These are phyloP conservation scores for Agrochola circellaris DNA, from an alignment of 2,888 invertebrate species.

Conservation along the genomic window DNA sequence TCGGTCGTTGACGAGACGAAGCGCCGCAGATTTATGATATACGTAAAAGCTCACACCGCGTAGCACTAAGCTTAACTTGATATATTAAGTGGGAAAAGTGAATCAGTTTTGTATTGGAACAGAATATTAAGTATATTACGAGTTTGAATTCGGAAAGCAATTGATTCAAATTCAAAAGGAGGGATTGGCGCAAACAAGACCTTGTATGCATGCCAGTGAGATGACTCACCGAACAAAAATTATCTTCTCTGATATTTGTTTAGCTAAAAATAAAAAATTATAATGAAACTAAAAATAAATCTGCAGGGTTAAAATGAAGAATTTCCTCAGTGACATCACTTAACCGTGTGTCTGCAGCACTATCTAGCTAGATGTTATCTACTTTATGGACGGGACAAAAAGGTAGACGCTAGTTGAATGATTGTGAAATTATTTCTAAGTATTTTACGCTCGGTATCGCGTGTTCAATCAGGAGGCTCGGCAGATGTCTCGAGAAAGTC, in stretches of 20 bases:
- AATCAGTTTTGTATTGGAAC: conserved; percentile 21
- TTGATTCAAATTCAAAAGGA: conserved; percentile 36
- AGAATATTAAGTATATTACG: conserved; percentile 23
- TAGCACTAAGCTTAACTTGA: neutral
- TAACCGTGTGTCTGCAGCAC: conserved; percentile 51
- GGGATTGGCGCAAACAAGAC: conserved; percentile 31
- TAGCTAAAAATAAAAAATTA: conserved; percentile 3
- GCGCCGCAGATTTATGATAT: conserved; percentile 31
- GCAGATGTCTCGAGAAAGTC: conserved; percentile 82
- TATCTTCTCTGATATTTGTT: neutral
- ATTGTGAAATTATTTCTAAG: conserved; percentile 71
- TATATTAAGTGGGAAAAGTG: neutral
- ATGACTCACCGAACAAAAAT: conserved; percentile 26
- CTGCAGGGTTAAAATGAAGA: conserved; percentile 49
- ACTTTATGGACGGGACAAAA: conserved; percentile 63
- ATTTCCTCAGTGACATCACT: conserved; percentile 60
- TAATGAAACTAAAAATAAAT: conserved; percentile 45
- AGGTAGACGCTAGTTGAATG: conserved; percentile 63
- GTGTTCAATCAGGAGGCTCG: conserved; percentile 74
- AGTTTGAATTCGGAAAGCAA: conserved; percentile 18
- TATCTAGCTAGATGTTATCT: conserved; percentile 64
- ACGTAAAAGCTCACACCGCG: conserved; percentile 26
- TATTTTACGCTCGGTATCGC: conserved; percentile 70
- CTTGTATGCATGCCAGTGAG: conserved; percentile 43
- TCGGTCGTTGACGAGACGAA: conserved; percentile 62